Evolutionary conservation across 2,113 vertebrate species (phyloP).

Genomic region (Illadopsis cleaveri): DNA sequence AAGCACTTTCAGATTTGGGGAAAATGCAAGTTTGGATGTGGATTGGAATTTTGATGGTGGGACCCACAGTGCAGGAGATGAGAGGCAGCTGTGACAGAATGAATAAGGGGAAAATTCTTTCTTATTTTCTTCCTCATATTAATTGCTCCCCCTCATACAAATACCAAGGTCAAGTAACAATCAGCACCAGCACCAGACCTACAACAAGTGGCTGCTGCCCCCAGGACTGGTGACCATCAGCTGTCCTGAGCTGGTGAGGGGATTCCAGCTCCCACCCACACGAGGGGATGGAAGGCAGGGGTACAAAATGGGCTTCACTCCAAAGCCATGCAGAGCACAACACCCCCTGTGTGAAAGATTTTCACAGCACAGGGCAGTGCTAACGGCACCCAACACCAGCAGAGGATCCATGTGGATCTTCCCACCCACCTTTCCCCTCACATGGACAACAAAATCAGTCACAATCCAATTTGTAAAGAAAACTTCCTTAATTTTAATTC

Average conservation of each 20-base stretch:
- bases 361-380: background rate
- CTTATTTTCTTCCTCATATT: background rate
- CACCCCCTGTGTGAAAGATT: background rate
- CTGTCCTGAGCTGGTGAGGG: background rate
- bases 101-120: background rate
- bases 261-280: background rate
- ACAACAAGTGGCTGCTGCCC: accelerated
- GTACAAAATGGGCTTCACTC: background rate
- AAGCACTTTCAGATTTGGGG: background rate
- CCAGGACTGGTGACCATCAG: accelerated
- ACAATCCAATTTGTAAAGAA: background rate
- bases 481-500: background rate
- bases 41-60: background rate
- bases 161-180: background rate
- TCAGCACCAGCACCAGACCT: background rate
- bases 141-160: background rate
- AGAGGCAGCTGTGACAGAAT: background rate
- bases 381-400: background rate
- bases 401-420: background rate
- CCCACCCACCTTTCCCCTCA: background rate
- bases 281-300: accelerated
- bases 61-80: background rate
- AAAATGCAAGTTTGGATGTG: background rate
- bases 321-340: accelerated
- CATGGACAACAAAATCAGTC: background rate